These are phyloP conservation scores for Hemicrepidius hirtus DNA, from an alignment of 2,888 invertebrate genomes.

Conservation along the genomic window DNA sequence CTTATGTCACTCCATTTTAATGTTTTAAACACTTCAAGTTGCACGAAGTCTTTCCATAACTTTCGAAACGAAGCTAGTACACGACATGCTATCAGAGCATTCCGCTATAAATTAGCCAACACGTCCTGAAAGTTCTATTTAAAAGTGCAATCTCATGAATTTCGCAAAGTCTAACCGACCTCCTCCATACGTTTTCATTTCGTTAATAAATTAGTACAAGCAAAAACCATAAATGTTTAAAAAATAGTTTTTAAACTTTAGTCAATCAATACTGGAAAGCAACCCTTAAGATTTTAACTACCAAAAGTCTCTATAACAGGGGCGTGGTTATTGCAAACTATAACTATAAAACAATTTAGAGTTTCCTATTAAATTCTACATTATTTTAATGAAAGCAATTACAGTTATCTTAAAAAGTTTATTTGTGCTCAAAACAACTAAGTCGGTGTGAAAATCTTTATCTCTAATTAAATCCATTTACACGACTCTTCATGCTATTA, in stretches of 20 bases:
- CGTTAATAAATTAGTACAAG: constrained; percentile 43
- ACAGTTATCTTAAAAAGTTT: constrained; percentile 12
- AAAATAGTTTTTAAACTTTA: constrained; percentile 26
- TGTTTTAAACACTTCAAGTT: constrained; percentile 12
- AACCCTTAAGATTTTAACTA: constrained; percentile 14
- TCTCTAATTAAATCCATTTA: constrained; percentile 24
- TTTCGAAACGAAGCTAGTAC: constrained; percentile 23
- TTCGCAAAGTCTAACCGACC: constrained; percentile 36
- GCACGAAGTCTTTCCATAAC: constrained; percentile 8
- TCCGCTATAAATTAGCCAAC: constrained; percentile 19
- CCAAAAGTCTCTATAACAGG: constrained; percentile 13
- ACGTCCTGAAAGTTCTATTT: constrained; percentile 32
- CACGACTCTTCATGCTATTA: constrained; percentile 12
- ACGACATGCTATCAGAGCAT: constrained; percentile 14
- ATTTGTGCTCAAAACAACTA: constrained; percentile 1
- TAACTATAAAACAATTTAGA: background rate
- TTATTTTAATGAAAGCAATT: constrained; percentile 22
- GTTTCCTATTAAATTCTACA: background rate
- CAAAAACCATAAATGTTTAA: constrained; percentile 43
- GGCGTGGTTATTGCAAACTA: constrained; percentile 6
- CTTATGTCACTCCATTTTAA: constrained; percentile 11
- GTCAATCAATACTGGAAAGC: constrained; percentile 21
- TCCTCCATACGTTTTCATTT: constrained; percentile 44
- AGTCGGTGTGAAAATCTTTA: constrained; percentile 1
- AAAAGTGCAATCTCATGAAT: constrained; percentile 44